Base-by-base conservation (phyloP, 1,140 invertebrate genomes). In the Drosophila tani region DNA sequence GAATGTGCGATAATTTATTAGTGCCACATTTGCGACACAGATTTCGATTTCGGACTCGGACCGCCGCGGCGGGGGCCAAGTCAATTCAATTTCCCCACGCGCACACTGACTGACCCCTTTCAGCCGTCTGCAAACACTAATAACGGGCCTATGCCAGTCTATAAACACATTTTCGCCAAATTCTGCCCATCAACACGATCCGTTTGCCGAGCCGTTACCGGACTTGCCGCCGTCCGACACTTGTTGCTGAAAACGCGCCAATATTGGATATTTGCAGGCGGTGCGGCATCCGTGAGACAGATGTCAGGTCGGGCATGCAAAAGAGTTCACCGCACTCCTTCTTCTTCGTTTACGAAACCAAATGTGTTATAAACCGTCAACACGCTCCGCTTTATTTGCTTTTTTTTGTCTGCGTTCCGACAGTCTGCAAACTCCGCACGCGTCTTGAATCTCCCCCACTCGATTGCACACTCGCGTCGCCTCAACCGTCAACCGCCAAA, bases 1-100 rank as follows among this genome's bases (percentile, higher is more conserved):
- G 55, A 84, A 81, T 83, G 77, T 88, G 81, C 69, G 69, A 79
- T 90, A 85, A 90, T 90, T 90, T 79, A 88, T 88, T 75, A 75
- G 81, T 82, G 63, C 70, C 79, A 84, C 65, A 88, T 79, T 90
- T 88, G 79, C 77, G 85, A 88, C 81, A 84, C 50, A 77, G 65
- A 71, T 73, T 74, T 77, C 55, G 74, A 76, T 66, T 76, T 78
- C 43, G 59, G 38, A 32, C 24, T 38, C 59, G 65, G 32, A 21
- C 38, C 6, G 14, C 15, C 40, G 40, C 35, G 58, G 47, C 58
- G 38, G 62, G 66, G 75, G 56, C 65, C 75, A 59, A 78, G 56
- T 65, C 59, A 79, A 79, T 79, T 79, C 58, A 64, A 79, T 79
- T 79, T 79, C 75, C 43, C 55, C 53, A 79, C 67, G 76, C 59